Conservation (phyloP, 2,797 vertebrate genomes). For the Chelmon rostratus region DNA sequence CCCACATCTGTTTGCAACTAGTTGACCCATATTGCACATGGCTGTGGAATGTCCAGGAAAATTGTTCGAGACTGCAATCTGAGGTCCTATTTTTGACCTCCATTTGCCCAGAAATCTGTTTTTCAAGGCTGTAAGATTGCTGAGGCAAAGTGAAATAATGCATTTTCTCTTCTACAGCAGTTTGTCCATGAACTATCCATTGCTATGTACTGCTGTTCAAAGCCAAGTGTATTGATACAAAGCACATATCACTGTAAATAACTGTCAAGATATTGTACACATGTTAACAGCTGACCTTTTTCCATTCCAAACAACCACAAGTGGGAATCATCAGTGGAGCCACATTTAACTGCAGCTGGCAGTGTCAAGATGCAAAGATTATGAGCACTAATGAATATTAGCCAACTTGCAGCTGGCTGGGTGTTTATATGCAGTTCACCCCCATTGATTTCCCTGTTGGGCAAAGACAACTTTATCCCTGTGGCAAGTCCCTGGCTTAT, state of each 20-base stretch:
- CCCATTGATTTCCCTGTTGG: conserved; percentile 69
- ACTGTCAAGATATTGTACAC: conserved; percentile 28
- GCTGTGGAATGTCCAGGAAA: conserved; percentile 61
- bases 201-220: conserved; percentile 2
- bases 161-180: not conserved
- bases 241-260: conserved; percentile 48
- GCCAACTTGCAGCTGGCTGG: conserved; percentile 56
- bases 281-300: conserved; percentile 61
- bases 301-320: conserved; percentile 51
- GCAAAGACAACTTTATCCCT: conserved; percentile 76
- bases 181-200: not conserved
- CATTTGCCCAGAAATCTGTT: not conserved
- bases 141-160: not conserved
- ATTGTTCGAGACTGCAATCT: conserved; percentile 46
- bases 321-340: conserved; percentile 50
- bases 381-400: conserved; percentile 77
- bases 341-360: conserved; percentile 70
- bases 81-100: conserved; percentile 49
- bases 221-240: conserved; percentile 13
- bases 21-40: conserved; percentile 55
- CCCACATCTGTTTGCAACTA: conserved; percentile 82
- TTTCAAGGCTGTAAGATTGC: conserved; percentile 6
- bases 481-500: conserved; percentile 70
- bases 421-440: conserved; percentile 65
- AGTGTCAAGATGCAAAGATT: conserved; percentile 70